These are phyloP conservation scores for Pangasianodon hypophthalmus DNA, from an alignment of 2,113 vertebrate species.

Conservation along the genomic window DNA sequence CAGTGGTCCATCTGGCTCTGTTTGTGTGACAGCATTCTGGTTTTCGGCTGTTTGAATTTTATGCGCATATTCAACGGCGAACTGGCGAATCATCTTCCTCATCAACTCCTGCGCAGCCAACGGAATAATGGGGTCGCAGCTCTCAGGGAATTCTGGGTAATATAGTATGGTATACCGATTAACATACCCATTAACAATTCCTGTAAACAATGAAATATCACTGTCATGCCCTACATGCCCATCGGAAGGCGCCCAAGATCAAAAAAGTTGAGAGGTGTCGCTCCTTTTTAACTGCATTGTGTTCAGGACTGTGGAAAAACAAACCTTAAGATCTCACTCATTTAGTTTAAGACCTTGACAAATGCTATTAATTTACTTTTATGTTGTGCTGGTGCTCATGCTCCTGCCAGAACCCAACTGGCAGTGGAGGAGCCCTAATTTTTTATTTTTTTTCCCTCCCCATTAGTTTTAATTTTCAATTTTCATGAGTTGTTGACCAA, in stretches of 20 bases:
- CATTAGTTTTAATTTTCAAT: not conserved
- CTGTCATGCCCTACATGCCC: not conserved
- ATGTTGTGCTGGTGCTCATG: not conserved
- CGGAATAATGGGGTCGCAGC: slow-evolving; percentile 96
- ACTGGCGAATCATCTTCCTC: slow-evolving; percentile 98
- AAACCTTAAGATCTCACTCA: not conserved
- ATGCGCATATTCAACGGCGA: slow-evolving; percentile 96
- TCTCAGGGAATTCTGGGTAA: slow-evolving; percentile 86
- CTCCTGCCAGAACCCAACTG: not conserved
- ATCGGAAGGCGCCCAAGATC: not conserved
- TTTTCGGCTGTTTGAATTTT: slow-evolving; percentile 88
- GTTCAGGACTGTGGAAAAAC: slow-evolving; percentile 49
- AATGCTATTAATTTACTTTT: not conserved
- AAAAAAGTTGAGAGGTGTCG: not conserved
- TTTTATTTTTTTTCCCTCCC: not conserved
- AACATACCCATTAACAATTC: not conserved
- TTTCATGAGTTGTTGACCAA: not conserved
- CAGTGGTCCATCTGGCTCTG: slow-evolving; percentile 88
- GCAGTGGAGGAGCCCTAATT: not conserved
- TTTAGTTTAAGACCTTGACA: not conserved
- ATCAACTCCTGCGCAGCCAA: slow-evolving; percentile 97
- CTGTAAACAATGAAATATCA: not conserved
- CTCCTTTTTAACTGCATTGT: not conserved
- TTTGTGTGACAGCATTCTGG: slow-evolving; percentile 79
- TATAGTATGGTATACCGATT: not conserved